Evolutionary conservation across 2,888 invertebrate genomes (phyloP).

Genomic region (Acheta domesticus): DNA sequence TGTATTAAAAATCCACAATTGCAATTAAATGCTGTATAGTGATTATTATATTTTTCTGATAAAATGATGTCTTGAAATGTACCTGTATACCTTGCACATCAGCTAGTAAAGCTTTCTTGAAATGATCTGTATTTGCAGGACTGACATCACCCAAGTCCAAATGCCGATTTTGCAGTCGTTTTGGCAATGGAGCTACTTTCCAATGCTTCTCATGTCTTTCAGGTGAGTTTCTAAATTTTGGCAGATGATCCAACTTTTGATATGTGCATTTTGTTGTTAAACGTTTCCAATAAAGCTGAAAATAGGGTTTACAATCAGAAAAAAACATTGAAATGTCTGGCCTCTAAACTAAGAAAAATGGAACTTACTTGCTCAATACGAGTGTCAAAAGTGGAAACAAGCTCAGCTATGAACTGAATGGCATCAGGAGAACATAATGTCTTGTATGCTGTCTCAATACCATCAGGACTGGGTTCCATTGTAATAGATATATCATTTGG

Average conservation of each 20-base stretch:
- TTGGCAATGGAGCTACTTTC: slow-evolving; percentile 58
- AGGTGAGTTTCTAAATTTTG: slow-evolving; percentile 50
- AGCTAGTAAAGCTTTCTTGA: slow-evolving; percentile 54
- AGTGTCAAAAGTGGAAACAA: slow-evolving; percentile 53
- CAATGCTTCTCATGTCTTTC: slow-evolving; percentile 53
- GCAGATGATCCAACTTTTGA: slow-evolving; percentile 44
- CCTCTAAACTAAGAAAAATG: background rate
- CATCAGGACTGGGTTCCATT: slow-evolving; percentile 52
- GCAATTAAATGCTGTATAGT: too few species aligned
- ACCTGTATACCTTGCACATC: slow-evolving; percentile 60
- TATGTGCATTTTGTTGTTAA: slow-evolving; percentile 46
- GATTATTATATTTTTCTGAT: too few species aligned
- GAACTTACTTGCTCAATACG: slow-evolving; percentile 49
- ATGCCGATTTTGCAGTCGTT: slow-evolving; percentile 57
- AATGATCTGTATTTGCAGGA: slow-evolving; percentile 58
- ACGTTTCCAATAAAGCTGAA: slow-evolving; percentile 46
- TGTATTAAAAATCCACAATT: too few species aligned
- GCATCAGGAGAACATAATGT: slow-evolving; percentile 57
- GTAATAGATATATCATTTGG: background rate
- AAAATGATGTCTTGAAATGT: background rate
- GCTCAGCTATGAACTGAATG: slow-evolving; percentile 54
- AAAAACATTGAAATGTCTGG: background rate
- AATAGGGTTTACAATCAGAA: background rate
- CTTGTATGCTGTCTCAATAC: slow-evolving; percentile 55
- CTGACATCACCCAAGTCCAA: slow-evolving; percentile 65